These are phyloP conservation scores for Galeruca laticollis DNA, from an alignment of 2,888 invertebrate genomes.

Conservation along the genomic window DNA sequence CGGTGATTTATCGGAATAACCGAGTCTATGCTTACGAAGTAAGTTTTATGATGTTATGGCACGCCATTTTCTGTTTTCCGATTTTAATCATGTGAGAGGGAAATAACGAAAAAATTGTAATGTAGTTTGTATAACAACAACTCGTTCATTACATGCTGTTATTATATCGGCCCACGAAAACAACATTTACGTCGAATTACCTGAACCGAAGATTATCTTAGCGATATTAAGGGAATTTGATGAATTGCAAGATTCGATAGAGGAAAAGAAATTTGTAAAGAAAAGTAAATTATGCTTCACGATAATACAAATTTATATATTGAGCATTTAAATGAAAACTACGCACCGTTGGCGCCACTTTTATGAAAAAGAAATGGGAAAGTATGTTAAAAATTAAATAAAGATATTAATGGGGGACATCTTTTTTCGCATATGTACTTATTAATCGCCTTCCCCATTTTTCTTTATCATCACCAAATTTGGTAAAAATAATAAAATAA, in stretches of 20 bases:
- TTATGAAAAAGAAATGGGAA: too few species aligned
- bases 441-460: too few species aligned
- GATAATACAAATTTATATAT: too few species aligned
- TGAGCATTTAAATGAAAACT: too few species aligned
- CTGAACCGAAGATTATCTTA: not conserved
- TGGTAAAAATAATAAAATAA: too few species aligned
- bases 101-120: slow-evolving; percentile 38
- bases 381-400: too few species aligned
- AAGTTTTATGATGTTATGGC: slow-evolving; percentile 40
- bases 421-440: too few species aligned
- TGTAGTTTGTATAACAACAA: slow-evolving; percentile 42
- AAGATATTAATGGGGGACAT: too few species aligned
- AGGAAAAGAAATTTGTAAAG: not conserved
- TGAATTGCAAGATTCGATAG: not conserved
- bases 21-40: slow-evolving; percentile 42
- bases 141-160: slow-evolving; percentile 38
- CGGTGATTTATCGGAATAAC: slow-evolving; percentile 42
- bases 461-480: too few species aligned
- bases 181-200: not conserved
- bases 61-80: slow-evolving; percentile 39
- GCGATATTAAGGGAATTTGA: not conserved
- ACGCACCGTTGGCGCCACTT: too few species aligned
- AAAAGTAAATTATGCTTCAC: too few species aligned
- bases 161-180: slow-evolving; percentile 40
- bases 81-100: slow-evolving; percentile 41